Percentiles rank a stretch among this genome's conserved stretches.
Conservation (phyloP, 1,140 invertebrate species). For the Ostrea edulis region DNA sequence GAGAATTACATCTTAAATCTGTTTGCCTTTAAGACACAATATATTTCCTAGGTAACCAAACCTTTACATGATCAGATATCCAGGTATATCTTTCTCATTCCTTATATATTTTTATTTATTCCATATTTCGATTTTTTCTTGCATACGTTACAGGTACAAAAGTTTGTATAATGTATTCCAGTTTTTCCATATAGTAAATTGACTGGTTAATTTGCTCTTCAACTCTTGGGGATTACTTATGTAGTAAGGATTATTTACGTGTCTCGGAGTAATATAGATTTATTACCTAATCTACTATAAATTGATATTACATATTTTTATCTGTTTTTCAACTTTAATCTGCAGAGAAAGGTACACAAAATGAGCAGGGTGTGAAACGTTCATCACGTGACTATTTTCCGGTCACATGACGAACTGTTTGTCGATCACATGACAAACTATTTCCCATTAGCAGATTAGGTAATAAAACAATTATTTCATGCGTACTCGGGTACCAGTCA, state of each 20-base stretch:
- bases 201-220: not conserved
- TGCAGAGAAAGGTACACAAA: too few species aligned
- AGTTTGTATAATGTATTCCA: slow-evolving; percentile 14
- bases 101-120: slow-evolving; percentile 27
- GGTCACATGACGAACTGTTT: too few species aligned
- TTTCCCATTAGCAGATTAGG: too few species aligned
- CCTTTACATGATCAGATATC: not conserved
- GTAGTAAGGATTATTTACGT: not conserved
- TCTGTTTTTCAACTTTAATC: too few species aligned
- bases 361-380: too few species aligned
- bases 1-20: not conserved
- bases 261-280: not conserved
- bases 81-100: slow-evolving; percentile 20
- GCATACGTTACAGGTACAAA: not conserved
- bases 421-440: too few species aligned
- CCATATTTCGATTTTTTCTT: slow-evolving; percentile 12
- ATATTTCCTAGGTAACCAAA: not conserved
- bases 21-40: not conserved
- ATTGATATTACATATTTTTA: too few species aligned
- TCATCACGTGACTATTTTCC: too few species aligned
- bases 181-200: slow-evolving; percentile 1
- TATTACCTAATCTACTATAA: too few species aligned
- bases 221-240: not conserved
- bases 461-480: too few species aligned
- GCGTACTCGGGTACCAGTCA: too few species aligned